Base-by-base conservation (phyloP, 1,140 invertebrate species). In the Camponotus vicinus region DNA sequence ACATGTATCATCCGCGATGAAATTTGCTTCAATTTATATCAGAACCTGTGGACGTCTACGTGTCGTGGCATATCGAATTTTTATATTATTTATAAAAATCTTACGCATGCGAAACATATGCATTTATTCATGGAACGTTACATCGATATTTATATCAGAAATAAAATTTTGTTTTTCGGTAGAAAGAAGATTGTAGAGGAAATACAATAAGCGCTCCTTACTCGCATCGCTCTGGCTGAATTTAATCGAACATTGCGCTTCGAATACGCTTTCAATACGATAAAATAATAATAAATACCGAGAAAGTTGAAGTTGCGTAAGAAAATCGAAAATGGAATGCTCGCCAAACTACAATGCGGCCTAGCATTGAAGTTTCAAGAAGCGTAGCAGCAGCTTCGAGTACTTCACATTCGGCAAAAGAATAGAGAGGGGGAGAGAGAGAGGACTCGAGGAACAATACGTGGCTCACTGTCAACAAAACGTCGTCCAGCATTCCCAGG, bases 401-500 rank as follows among this genome's bases (percentile, higher is more conserved):
- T 64, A 40, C 52, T 77, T 67, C 57, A 85, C 83, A 78, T 85
- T 79, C 61, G 85, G 52, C 80, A 45, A 52, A 75, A 59, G 45
- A 37, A 13, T 21, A 21, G 49, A 18, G 13, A 21, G 9, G 34
- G 59, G 27, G 27, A 27, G 27, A 27, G 27, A 27, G 27, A 32
- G 34, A 9, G 21, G 32, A 73, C 40, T 77, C n/a, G n/a, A 52
- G n/a, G 80, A 85, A 90, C 86, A 80, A 89, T 75, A 87, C 61
- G 49, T 52, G 49, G 57, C 55, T 69, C 84, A 91, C 83, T 87
- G 86, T 89, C 86, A 88, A 85, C 77, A 82, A 87, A 84, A 91
- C 78, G 86, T 87, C 87, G 91, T 87, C 80, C 83, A 67, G 63
- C 80, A 89, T 92, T 90, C 84, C 67, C 71, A 77, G 78, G 77